Percentiles rank a stretch among this genome's conserved stretches.
Conservation (phyloP, 2,888 invertebrate species). For the Acanthopleura granulata region DNA sequence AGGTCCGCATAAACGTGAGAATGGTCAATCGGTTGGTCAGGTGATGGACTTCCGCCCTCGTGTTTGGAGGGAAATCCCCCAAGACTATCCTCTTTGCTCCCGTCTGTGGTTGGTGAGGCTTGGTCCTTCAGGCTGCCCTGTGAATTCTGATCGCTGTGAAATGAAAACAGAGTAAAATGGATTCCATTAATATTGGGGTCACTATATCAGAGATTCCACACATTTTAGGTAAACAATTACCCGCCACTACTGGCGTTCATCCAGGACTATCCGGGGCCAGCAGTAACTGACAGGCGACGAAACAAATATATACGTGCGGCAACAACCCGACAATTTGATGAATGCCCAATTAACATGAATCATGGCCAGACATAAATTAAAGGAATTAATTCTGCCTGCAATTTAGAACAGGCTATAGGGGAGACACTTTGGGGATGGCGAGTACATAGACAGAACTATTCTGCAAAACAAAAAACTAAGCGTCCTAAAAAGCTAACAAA, state of each 20-base stretch:
- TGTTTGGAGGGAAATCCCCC: slow-evolving; percentile 12
- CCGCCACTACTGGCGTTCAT: neutral
- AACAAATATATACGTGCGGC: no score
- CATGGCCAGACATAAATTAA: neutral
- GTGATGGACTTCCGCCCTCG: slow-evolving; percentile 7
- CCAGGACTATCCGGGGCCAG: neutral
- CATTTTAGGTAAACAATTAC: slow-evolving; percentile 12
- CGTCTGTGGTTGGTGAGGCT: slow-evolving; percentile 14
- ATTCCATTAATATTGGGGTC: slow-evolving; percentile 8
- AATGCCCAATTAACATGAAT: slow-evolving; percentile 1
- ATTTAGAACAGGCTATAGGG: neutral
- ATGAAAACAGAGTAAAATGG: neutral
- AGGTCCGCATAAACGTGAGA: slow-evolving; percentile 15
- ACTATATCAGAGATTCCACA: slow-evolving; percentile 4
- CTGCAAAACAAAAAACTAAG: no score
- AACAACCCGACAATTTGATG: neutral
- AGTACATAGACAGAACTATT: no score
- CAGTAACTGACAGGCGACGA: no score
- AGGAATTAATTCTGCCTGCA: neutral
- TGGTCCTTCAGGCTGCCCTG: slow-evolving; percentile 16
- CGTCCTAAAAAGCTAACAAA: no score
- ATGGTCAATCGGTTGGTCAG: slow-evolving; percentile 16
- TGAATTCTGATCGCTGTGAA: neutral
- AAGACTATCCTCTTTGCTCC: slow-evolving; percentile 14
- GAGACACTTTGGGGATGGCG: no score